Evolutionary conservation across 2,888 invertebrate genomes (phyloP).

Genomic region (Malthinus flaveolus): DNA sequence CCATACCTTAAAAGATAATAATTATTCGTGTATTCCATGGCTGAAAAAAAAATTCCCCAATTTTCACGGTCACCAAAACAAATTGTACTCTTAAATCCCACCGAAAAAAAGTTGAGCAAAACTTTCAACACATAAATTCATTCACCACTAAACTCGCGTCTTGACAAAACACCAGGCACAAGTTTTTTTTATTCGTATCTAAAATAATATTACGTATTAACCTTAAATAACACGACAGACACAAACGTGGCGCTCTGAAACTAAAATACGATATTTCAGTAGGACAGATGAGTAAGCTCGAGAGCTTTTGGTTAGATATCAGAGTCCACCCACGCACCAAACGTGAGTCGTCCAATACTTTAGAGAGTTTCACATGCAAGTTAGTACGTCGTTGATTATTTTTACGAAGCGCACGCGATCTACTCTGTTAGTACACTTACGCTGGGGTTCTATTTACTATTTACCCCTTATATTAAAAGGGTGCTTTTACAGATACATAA

Average conservation of each 20-base stretch:
- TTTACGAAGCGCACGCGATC: conserved; percentile 34
- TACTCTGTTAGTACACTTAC: conserved; percentile 21
- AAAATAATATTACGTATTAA: conserved; percentile 4
- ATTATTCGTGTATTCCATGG: no score
- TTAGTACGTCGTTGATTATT: conserved; percentile 32
- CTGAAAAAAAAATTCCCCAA: no score
- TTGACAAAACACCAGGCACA: no score
- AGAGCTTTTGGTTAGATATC: conserved; percentile 37
- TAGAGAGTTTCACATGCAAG: conserved; percentile 29
- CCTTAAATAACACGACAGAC: conserved; percentile 17
- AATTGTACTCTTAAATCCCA: no score
- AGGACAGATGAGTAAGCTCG: conserved; percentile 48
- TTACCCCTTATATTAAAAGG: conserved; percentile 17
- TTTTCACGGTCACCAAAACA: no score
- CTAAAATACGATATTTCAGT: conserved; percentile 45
- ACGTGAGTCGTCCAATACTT: conserved; percentile 22
- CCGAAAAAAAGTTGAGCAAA: no score
- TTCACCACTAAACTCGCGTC: no score
- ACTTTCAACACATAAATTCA: no score
- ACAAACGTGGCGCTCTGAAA: conserved; percentile 33
- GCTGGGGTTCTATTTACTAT: conserved; percentile 12
- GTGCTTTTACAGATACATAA: conserved; percentile 13
- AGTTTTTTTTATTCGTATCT: no score
- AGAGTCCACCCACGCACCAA: conserved; percentile 36
- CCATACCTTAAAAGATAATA: no score